Evolutionary conservation across 2,797 vertebrate genomes (phyloP), one percentile per base, ranked within the genome.

Genomic region (Pantherophis vulpinus): DNA sequence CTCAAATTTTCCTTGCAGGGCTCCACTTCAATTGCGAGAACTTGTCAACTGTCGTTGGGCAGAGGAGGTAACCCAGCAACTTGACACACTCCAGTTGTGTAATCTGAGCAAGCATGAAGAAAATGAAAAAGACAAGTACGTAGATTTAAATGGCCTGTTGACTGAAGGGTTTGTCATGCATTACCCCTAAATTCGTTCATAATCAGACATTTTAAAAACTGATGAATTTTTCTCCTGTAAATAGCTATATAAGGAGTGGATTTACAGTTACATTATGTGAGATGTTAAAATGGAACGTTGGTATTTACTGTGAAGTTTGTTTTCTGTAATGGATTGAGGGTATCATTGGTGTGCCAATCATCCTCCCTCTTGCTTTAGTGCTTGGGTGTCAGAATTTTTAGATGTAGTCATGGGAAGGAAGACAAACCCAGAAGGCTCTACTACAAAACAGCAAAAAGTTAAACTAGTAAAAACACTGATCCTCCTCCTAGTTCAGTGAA

Each of bases 31-130:
- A 97, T 98, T 99, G 23, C 97, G 99, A 93, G 99, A 99, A 97
- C 98, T 99, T 27, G 99, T 99, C 3, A 99, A 99, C 96, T 99
- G 99, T 97, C 99, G 99, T 86, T 99, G 99, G 99, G 99, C 99
- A 0, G 99, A 99, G 96, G 99, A 99, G 96, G 99, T 99, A 94
- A 99, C 99, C 0, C 99, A 99, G 93, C 99, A 99, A 96, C 98
- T 99, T 93, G 99, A 99, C 96, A 99, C 99, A 0, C 98, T 99
- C 93, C 99, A 99, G 95, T 98, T 99, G 11, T 99, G 99, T 97
- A 99, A 98, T 96, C 98, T 99, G 56, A 99, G 98, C 94, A 99
- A 99, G 97, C 99, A 99, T 0, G 99, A 99, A 42, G 99, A 99
- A 97, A 99, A 99, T 0, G 99, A 99, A 96, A 99, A 99, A 95